Percentiles rank a stretch among this genome's conserved stretches.
phyloP scores from a whole-genome alignment of 2,888 invertebrate genomes.

The Machimus rusticus region DNA sequence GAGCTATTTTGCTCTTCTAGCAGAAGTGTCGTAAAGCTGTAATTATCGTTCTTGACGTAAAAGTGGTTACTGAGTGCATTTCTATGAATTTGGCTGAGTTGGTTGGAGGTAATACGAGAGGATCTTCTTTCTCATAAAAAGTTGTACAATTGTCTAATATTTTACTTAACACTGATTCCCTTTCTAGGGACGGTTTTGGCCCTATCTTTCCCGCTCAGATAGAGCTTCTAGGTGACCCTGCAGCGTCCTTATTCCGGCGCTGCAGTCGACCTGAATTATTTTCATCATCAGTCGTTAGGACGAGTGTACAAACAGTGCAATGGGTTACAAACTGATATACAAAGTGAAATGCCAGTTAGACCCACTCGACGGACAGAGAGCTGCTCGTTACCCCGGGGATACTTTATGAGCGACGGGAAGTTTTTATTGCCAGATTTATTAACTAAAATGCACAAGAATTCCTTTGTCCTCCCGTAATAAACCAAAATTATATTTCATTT shows the following conservation, averaged over 20 bases:
- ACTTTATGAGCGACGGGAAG: constrained; percentile 5
- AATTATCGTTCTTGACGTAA: background rate
- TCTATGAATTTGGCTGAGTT: background rate
- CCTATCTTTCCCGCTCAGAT: background rate
- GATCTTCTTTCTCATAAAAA: background rate
- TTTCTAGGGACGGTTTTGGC: background rate
- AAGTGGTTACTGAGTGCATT: background rate
- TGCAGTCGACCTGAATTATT: constrained; percentile 18
- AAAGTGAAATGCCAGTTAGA: constrained; percentile 2
- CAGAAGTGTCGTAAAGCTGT: background rate
- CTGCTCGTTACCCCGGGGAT: background rate
- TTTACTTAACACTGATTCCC: background rate
- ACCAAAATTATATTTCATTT: constrained; percentile 31
- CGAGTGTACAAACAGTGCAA: background rate
- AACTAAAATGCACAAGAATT: constrained; percentile 31
- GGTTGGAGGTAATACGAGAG: background rate
- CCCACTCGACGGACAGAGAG: background rate
- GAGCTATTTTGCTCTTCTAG: background rate
- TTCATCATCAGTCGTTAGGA: constrained; percentile 4
- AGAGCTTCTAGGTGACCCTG: background rate
- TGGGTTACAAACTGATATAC: constrained; percentile 1
- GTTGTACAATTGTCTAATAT: background rate
- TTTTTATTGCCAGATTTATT: constrained; percentile 31
- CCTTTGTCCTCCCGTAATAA: constrained; percentile 21
- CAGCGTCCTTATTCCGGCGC: background rate